Evolutionary conservation across 2,113 vertebrate genomes (phyloP).

Genomic region (Hippocampus barbouri): DNA sequence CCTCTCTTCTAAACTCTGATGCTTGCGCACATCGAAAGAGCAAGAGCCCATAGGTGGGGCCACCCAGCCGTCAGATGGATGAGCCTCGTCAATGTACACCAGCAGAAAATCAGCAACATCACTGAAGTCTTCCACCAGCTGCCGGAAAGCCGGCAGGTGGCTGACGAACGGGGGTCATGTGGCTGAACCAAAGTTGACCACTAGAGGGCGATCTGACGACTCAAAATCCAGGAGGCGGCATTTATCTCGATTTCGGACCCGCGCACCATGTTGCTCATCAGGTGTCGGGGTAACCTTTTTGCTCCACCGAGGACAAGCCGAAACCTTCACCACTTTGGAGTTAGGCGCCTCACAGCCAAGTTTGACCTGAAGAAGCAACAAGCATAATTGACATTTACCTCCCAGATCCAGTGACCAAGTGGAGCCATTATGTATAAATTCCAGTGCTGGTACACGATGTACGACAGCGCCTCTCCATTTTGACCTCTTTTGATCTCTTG

Average conservation of each 20-base stretch:
- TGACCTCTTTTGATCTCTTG: background rate
- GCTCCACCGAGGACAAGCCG: slow-evolving; percentile 38
- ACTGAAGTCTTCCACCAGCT: slow-evolving; percentile 92
- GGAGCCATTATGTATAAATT: background rate
- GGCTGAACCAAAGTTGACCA: slow-evolving; percentile 96
- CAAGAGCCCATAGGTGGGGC: slow-evolving; percentile 80
- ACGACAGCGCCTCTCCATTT: background rate
- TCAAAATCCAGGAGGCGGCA: slow-evolving; percentile 92
- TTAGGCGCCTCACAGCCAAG: slow-evolving; percentile 90
- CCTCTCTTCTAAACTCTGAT: slow-evolving; percentile 87
- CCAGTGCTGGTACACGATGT: background rate
- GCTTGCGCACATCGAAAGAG: slow-evolving; percentile 85
- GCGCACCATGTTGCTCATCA: slow-evolving; percentile 2
- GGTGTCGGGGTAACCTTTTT: slow-evolving; percentile 50
- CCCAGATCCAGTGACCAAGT: background rate
- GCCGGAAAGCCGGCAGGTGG: slow-evolving; percentile 90
- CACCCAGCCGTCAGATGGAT: slow-evolving; percentile 94
- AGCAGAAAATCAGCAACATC: slow-evolving; percentile 92
- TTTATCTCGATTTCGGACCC: slow-evolving; percentile 45
- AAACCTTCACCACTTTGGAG: slow-evolving; percentile 86
- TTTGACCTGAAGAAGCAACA: slow-evolving; percentile 79
- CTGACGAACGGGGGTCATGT: slow-evolving; percentile 96
- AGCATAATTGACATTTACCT: slow-evolving; percentile 4
- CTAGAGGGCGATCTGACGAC: slow-evolving; percentile 83
- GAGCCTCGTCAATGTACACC: slow-evolving; percentile 97